Percentiles rank a stretch among this genome's conserved stretches.
These are phyloP conservation scores for Drosophila anomalata DNA, from an alignment of 2,888 invertebrate genomes.

Conservation along the genomic window DNA sequence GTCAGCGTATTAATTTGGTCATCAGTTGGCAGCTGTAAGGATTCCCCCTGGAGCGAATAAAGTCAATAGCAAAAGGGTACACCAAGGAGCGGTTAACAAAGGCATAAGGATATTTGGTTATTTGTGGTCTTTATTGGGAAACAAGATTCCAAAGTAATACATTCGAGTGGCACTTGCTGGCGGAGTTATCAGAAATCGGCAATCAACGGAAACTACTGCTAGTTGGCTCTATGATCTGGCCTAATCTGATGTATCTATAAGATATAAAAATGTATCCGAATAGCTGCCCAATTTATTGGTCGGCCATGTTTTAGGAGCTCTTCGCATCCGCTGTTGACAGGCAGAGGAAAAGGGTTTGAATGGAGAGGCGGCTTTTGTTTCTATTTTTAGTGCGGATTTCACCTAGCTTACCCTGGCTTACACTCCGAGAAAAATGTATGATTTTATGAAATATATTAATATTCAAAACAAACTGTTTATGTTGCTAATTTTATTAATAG, in stretches of 20 bases:
- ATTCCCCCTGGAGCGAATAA: neutral
- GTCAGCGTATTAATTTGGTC: conserved; percentile 65
- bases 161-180: conserved; percentile 23
- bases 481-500: no score
- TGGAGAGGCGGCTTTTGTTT: conserved; percentile 62
- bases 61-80: conserved; percentile 25
- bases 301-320: conserved; percentile 36
- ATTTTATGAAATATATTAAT: neutral
- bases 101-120: conserved; percentile 10
- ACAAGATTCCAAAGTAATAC: neutral
- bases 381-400: conserved; percentile 19
- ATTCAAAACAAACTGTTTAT: no score
- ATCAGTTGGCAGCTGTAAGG: conserved; percentile 45
- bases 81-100: conserved; percentile 26
- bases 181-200: conserved; percentile 20
- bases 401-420: neutral
- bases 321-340: conserved; percentile 34
- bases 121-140: conserved; percentile 17
- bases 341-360: conserved; percentile 45
- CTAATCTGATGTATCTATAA: conserved; percentile 11
- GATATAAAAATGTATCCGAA: conserved; percentile 6
- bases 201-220: conserved; percentile 5
- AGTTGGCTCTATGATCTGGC: conserved; percentile 24
- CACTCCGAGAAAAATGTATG: conserved; percentile 2
- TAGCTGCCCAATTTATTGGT: conserved; percentile 27